phyloP scores from a whole-genome alignment of 2,888 invertebrate genomes.

The Invenusta paracnida region DNA sequence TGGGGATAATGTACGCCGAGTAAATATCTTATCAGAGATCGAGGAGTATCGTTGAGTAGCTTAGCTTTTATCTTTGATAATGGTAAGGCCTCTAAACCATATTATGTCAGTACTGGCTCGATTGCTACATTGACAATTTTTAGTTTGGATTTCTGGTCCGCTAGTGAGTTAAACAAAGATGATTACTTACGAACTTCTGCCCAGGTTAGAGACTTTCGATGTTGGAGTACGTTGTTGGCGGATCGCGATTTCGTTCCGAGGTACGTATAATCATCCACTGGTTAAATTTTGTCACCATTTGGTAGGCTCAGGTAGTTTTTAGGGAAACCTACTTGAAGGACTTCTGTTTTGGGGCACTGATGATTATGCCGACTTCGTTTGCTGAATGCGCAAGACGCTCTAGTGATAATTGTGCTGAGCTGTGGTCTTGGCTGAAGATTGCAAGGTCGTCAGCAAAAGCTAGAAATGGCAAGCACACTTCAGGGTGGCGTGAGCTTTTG shows the following conservation, averaged over 20 bases:
- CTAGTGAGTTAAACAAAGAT: background rate
- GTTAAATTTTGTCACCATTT: background rate
- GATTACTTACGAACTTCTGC: background rate
- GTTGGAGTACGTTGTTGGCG: slow-evolving; percentile 2
- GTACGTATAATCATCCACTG: background rate
- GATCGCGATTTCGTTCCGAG: background rate
- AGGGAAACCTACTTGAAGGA: background rate
- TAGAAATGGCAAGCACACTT: slow-evolving; percentile 13
- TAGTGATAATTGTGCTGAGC: slow-evolving; percentile 18
- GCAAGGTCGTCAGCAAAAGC: slow-evolving; percentile 7
- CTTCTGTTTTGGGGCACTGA: background rate
- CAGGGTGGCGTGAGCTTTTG: slow-evolving; percentile 3
- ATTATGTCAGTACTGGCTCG: background rate
- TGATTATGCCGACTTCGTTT: background rate
- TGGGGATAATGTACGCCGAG: slow-evolving; percentile 16
- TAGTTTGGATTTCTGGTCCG: background rate
- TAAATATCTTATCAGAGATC: background rate
- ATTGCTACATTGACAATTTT: background rate
- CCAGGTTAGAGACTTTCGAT: background rate
- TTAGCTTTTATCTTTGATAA: background rate
- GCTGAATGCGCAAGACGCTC: slow-evolving; percentile 10
- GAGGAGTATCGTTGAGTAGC: background rate
- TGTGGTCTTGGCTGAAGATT: background rate
- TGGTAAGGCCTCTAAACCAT: background rate
- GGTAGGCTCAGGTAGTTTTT: background rate